phyloP scores from a whole-genome alignment of 1,140 invertebrate genomes.

The Aphaenogaster floridana region DNA sequence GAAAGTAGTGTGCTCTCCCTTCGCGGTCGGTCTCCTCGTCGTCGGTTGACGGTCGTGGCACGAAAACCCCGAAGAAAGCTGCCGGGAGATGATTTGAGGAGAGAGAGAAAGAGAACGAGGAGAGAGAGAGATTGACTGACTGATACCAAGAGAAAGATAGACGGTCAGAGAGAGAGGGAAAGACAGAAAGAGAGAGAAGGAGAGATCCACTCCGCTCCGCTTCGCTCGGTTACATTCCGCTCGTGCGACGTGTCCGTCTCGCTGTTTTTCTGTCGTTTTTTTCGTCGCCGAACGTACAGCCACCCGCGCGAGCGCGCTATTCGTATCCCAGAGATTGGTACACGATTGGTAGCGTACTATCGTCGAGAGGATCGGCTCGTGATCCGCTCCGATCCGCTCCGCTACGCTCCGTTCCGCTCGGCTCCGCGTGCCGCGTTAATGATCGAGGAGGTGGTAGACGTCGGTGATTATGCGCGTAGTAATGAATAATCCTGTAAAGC shows the following conservation, averaged over 20 bases:
- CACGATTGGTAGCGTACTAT: constrained; percentile 1
- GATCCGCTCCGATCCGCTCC: constrained; percentile 43
- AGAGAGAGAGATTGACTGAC: neutral
- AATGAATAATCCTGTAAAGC: constrained; percentile 69
- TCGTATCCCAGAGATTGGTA: constrained; percentile 36
- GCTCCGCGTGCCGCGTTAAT: constrained; percentile 75
- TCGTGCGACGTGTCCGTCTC: constrained; percentile 43
- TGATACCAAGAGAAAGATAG: constrained; percentile 10
- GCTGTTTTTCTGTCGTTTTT: constrained; percentile 45
- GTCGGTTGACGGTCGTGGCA: constrained; percentile 32
- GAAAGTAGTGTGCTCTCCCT: constrained; percentile 65
- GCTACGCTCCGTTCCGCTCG: constrained; percentile 57
- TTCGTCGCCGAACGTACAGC: constrained; percentile 21
- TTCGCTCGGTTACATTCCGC: constrained; percentile 38
- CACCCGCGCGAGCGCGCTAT: constrained; percentile 12
- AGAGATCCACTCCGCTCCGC: constrained; percentile 2
- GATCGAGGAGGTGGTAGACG: constrained; percentile 80
- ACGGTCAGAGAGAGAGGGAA: constrained; percentile 2
- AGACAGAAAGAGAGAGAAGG: constrained; percentile 4
- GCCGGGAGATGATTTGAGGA: constrained; percentile 44
- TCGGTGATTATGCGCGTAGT: constrained; percentile 81
- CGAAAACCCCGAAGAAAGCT: constrained; percentile 28
- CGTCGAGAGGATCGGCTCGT: constrained; percentile 38
- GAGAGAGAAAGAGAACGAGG: neutral
- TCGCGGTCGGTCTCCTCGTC: constrained; percentile 44